Evolutionary conservation across 2,113 vertebrate species (phyloP).

Genomic region (Burhinus bistriatus): DNA sequence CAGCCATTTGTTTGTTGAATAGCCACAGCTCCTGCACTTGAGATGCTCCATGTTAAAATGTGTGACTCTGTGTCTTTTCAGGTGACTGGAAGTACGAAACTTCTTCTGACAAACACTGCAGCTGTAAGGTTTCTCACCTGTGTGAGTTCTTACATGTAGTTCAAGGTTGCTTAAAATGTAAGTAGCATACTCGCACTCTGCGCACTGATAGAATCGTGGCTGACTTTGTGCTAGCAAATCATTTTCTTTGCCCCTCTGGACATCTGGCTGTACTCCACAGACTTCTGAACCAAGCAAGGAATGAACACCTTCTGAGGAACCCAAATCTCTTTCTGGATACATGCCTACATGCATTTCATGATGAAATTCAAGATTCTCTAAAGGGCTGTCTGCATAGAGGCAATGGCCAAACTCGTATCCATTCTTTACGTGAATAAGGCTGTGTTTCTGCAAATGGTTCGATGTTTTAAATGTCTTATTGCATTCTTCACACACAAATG

Average conservation of each 20-base stretch:
- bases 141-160: slow-evolving; percentile 41
- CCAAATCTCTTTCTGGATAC: not conserved
- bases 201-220: not conserved
- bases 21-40: slow-evolving; percentile 37
- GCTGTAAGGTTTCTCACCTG: slow-evolving; percentile 51
- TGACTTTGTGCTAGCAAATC: not conserved
- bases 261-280: not conserved
- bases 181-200: slow-evolving; percentile 7
- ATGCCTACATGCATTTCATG: not conserved
- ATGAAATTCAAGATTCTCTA: not conserved
- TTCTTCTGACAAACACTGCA: slow-evolving; percentile 22
- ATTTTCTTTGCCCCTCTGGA: not conserved
- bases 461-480: not conserved
- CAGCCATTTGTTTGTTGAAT: slow-evolving; percentile 21
- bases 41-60: not conserved
- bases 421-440: not conserved
- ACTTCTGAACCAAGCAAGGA: not conserved
- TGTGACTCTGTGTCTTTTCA: not conserved
- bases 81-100: slow-evolving; percentile 57
- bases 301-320: not conserved
- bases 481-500: slow-evolving; percentile 23
- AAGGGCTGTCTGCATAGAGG: not conserved
- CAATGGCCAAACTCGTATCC: not conserved
- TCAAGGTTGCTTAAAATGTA: not conserved
- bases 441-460: slow-evolving; percentile 24